Conservation (phyloP, 2,888 invertebrate genomes). For the Eledona agricola region DNA sequence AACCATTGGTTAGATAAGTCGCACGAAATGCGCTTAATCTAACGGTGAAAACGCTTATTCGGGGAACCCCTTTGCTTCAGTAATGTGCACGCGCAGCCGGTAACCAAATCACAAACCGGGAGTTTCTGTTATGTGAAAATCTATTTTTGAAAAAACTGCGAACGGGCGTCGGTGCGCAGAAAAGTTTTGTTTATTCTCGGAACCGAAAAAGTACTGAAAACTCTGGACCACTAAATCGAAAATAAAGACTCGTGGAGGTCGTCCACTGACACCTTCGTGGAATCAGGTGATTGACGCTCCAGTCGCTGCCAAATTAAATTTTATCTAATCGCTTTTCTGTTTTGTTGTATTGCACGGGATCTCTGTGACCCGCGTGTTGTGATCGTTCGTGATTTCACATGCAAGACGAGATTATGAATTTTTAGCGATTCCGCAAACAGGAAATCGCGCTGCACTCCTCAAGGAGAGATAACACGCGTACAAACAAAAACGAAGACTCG, state of each 20-base stretch:
- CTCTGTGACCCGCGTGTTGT: neutral
- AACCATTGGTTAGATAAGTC: neutral
- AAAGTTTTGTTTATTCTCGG: constrained; percentile 25
- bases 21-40: too few species aligned
- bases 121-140: constrained; percentile 35
- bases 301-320: neutral
- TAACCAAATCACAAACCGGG: constrained; percentile 17
- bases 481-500: too few species aligned
- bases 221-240: neutral
- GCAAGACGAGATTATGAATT: neutral
- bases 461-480: too few species aligned
- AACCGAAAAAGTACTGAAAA: constrained; percentile 15
- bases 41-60: too few species aligned
- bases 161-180: constrained; percentile 14
- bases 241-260: neutral
- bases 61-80: too few species aligned
- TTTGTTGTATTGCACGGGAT: too few species aligned
- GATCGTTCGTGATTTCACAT: neutral
- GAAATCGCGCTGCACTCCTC: constrained; percentile 7
- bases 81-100: neutral
- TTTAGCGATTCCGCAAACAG: constrained; percentile 3
- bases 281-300: constrained; percentile 2
- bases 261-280: neutral
- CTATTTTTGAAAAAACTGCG: constrained; percentile 28
- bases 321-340: constrained; percentile 1